Base-by-base conservation (phyloP, 2,888 invertebrate genomes). In the Cloeon dipterum region DNA sequence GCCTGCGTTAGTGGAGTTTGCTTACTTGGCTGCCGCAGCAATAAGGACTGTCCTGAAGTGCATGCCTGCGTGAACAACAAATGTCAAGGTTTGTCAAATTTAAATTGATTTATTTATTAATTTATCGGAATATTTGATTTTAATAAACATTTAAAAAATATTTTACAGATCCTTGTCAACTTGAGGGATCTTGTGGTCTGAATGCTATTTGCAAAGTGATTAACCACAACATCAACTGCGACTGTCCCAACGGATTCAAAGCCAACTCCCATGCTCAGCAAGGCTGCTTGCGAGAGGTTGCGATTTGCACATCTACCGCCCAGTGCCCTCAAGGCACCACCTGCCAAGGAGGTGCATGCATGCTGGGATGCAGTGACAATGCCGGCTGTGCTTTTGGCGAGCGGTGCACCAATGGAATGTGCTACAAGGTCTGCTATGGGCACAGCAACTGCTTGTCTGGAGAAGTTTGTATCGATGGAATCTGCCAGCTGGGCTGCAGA, bases 401-500 rank as follows among this genome's bases (percentile, higher is more conserved):
- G 58, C 68, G 76, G 41, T 88, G 88, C 49, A 67, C 66, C 41
- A 73, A 76, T 46, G 74, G 68, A 44, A 66, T 74, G 43, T 88
- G 86, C 49, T 67, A 74, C 16, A 86, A 85, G 61, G 70, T 86
- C 23, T 88, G 88, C 52, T 85, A 83, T 50, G 74, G 78, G 8
- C 85, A 85, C 52, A 82, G 78, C 49, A 89, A 88, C 50, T 89
- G 89, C 49, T 62, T 86, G 46, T 76, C 81, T 3, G 88, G 88
- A 35, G 88, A 89, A 60, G 72, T 88, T 40, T 88, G 89, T 47
- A 70, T 70, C 43, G 70, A 71, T 42, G 85, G 86, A 37, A 65
- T 73, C 29, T 89, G 89, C 49, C 69, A 76, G 49, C 67, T 74
- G 3, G 89, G 89, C 5, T 89, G 89, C 51, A 70, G 74, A 41